phyloP scores from a whole-genome alignment of 2,888 invertebrate species.

The Xestobium rufovillosum region DNA sequence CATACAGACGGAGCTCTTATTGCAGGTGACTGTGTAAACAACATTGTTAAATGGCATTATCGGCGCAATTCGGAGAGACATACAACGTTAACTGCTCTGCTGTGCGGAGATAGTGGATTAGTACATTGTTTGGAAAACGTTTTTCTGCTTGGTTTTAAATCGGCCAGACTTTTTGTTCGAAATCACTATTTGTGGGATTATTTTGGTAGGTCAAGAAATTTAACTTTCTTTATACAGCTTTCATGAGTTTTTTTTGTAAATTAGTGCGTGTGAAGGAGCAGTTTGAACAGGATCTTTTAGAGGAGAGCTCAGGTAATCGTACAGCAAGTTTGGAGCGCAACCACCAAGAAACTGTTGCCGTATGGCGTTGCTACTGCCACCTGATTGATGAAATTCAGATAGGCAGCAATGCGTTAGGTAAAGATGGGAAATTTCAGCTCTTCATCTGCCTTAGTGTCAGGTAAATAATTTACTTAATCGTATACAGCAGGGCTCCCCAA shows the following conservation, averaged over 20 bases:
- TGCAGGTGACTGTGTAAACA: conserved; percentile 93
- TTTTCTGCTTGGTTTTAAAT: conserved; percentile 92
- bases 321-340: conserved; percentile 41
- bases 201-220: conserved; percentile 59
- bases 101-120: conserved; percentile 93
- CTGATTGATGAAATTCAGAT: conserved; percentile 82
- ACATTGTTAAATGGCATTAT: conserved; percentile 94
- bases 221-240: conserved; percentile 3
- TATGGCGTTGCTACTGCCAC: conserved; percentile 83
- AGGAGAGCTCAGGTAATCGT: conserved; percentile 46
- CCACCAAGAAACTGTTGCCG: conserved; percentile 50
- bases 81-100: conserved; percentile 77
- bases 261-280: conserved; percentile 73
- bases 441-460: conserved; percentile 90
- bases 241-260: conserved; percentile 22
- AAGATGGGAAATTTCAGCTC: conserved; percentile 96
- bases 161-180: conserved; percentile 82
- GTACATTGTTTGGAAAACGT: conserved; percentile 91
- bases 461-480: conserved; percentile 46
- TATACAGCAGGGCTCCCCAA: background rate
- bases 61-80: conserved; percentile 77
- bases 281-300: conserved; percentile 64
- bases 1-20: no score
- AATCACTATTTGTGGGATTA: conserved; percentile 99
- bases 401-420: conserved; percentile 81